Conservation (phyloP, 2,888 invertebrate species). For the Patella caerulea region DNA sequence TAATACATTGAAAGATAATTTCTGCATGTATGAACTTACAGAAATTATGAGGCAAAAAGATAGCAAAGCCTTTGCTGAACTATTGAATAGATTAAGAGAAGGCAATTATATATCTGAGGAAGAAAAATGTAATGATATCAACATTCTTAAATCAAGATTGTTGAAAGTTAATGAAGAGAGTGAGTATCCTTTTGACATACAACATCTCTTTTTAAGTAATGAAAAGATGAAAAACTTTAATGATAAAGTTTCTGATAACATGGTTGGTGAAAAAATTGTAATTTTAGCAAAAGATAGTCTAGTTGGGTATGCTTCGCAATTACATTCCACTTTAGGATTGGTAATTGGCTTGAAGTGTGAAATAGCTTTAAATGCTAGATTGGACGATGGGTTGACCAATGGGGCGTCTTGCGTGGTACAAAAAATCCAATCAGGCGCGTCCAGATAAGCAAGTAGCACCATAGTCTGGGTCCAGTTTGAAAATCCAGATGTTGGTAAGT, state of each 20-base stretch:
- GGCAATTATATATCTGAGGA: slow-evolving; percentile 23
- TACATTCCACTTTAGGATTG: neutral
- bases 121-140: neutral
- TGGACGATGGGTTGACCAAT: slow-evolving; percentile 42
- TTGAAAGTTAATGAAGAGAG: neutral
- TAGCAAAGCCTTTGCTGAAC: slow-evolving; percentile 39
- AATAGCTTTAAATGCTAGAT: slow-evolving; percentile 34
- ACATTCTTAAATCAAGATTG: neutral
- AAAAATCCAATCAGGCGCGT: too few species aligned
- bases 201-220: neutral
- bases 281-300: neutral
- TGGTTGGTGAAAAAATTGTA: neutral
- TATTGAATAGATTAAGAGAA: slow-evolving; percentile 42
- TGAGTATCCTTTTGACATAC: neutral
- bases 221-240: neutral
- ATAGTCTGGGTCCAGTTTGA: neutral
- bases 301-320: neutral
- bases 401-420: slow-evolving; percentile 31
- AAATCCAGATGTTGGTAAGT: neutral
- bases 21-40: slow-evolving; percentile 38
- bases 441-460: neutral
- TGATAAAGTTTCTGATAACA: neutral
- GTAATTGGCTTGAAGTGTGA: slow-evolving; percentile 27
- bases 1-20: slow-evolving; percentile 20
- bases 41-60: slow-evolving; percentile 25